Evolutionary conservation across 2,797 vertebrate genomes (phyloP).

Genomic region (Dallia pectoralis): DNA sequence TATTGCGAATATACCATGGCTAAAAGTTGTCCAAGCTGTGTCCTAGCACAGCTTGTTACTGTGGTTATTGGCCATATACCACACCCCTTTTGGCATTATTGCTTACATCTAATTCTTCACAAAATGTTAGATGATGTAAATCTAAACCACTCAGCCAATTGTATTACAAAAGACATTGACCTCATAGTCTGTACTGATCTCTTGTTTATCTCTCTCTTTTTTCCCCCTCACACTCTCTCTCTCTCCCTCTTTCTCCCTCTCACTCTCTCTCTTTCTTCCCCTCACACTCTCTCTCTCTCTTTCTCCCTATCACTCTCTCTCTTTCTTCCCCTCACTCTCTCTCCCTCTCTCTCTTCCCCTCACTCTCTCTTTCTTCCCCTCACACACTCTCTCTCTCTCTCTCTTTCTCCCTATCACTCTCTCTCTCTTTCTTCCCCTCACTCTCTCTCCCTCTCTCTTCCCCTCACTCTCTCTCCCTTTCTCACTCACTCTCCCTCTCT

Average conservation of each 20-base stretch:
- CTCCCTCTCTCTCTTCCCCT: slow-evolving; percentile 3
- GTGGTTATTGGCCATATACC: too few relatives aligned
- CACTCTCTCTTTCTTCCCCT: slow-evolving; percentile 1
- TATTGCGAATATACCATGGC: too few relatives aligned
- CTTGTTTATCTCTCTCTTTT: neutral
- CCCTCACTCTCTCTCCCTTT: neutral
- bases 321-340: too few relatives aligned
- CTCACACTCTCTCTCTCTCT: slow-evolving; percentile 8
- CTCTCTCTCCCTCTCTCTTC: neutral
- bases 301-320: neutral
- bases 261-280: slow-evolving; percentile 4
- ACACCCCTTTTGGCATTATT: too few relatives aligned
- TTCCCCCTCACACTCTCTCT: neutral
- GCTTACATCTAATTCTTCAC: too few relatives aligned
- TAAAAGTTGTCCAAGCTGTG: too few relatives aligned
- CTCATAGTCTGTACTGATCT: neutral
- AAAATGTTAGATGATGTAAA: too few relatives aligned
- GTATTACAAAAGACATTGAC: neutral
- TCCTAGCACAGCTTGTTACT: too few relatives aligned
- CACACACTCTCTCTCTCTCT: neutral
- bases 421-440: too few relatives aligned
- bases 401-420: too few relatives aligned
- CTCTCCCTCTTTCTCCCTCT: neutral
- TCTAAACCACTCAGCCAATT: neutral
- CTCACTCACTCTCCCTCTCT: too few relatives aligned